These are phyloP conservation scores for Danio kyathit DNA, from an alignment of 2,797 vertebrate genomes.

Conservation along the genomic window DNA sequence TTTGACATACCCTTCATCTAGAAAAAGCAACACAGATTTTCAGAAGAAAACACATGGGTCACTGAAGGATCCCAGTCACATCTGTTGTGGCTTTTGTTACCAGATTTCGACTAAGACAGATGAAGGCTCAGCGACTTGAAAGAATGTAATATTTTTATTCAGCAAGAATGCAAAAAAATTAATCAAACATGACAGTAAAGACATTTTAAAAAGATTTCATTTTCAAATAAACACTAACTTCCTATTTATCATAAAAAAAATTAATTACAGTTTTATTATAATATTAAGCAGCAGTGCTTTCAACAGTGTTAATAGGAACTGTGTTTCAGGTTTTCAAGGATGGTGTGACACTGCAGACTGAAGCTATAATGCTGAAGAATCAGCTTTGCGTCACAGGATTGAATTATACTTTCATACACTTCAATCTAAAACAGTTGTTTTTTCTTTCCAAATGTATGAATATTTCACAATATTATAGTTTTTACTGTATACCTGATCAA, in stretches of 20 bases:
- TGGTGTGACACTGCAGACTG: not conserved
- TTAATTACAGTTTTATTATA: not conserved
- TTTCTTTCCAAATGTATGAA: not conserved
- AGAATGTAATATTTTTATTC: not conserved
- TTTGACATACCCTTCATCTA: conserved; percentile 99
- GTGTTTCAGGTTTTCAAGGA: not conserved
- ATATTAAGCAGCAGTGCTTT: not conserved
- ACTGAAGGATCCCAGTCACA: not conserved
- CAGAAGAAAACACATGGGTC: conserved; percentile 39
- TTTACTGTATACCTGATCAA: not conserved
- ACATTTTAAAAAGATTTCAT: not conserved
- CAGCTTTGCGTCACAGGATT: not conserved
- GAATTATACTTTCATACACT: not conserved
- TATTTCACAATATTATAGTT: not conserved
- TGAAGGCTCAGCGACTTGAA: not conserved
- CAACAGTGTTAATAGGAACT: not conserved
- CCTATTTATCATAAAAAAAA: not conserved
- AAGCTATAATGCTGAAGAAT: not conserved
- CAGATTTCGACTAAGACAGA: not conserved
- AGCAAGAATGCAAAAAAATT: not conserved
- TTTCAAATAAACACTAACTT: not conserved
- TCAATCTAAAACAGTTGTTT: too few relatives aligned
- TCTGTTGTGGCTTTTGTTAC: not conserved
- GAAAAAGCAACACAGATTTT: conserved; percentile 77
- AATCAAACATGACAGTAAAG: not conserved